A percentile compares a stretch with the other conserved stretches of the same genome.
These are phyloP conservation scores for Falco columbarius DNA, from an alignment of 2,797 vertebrate species.

Conservation along the genomic window DNA sequence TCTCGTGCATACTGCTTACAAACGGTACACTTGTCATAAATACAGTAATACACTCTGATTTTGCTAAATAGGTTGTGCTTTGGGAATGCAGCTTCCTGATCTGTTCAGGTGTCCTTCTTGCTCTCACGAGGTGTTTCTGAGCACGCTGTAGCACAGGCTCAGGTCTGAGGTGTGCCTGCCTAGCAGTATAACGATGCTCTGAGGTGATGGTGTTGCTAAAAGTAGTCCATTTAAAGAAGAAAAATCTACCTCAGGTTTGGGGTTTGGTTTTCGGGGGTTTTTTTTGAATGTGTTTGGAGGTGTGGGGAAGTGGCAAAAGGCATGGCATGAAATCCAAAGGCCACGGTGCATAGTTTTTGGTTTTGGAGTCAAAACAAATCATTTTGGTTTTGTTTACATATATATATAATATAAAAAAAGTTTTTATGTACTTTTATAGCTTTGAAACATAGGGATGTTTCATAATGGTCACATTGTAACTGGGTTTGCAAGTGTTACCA, in stretches of 20 bases:
- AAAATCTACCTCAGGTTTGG: background rate
- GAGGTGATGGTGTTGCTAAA: background rate
- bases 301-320: background rate
- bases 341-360: background rate
- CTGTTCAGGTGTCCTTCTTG: background rate
- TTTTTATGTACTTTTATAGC: no score
- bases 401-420: no score
- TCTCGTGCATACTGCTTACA: background rate
- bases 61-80: background rate
- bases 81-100: background rate
- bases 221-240: background rate
- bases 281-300: background rate
- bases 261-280: background rate
- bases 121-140: background rate
- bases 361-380: no score
- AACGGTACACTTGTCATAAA: background rate
- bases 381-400: no score
- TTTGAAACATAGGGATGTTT: background rate
- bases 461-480: background rate
- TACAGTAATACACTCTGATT: background rate
- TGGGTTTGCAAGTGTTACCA: background rate
- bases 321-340: background rate
- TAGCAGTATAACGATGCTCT: accelerated
- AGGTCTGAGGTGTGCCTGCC: background rate
- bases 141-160: accelerated